These are phyloP conservation scores for Phoeniculus purpureus DNA, from an alignment of 2,797 vertebrate species.

Conservation along the genomic window DNA sequence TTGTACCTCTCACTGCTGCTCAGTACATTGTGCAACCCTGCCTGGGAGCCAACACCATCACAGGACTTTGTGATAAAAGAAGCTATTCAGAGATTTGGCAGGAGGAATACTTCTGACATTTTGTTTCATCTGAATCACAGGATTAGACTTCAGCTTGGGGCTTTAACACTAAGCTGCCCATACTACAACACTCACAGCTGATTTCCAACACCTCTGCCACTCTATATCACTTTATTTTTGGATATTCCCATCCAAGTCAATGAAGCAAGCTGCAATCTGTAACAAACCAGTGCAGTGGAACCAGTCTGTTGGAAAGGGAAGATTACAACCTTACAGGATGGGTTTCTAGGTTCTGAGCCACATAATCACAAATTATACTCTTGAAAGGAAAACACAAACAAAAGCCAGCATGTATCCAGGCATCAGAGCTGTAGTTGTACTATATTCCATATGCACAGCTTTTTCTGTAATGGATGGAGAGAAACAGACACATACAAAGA, in stretches of 20 bases:
- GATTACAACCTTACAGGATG: background rate
- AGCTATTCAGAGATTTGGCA: slow-evolving; percentile 51
- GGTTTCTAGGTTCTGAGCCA: background rate
- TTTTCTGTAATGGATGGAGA: background rate
- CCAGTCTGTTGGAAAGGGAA: background rate
- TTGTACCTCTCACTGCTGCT: background rate
- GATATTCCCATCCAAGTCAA: background rate
- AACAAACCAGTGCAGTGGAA: background rate
- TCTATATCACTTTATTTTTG: background rate
- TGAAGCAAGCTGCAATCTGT: rapidly evolving
- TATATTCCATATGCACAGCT: background rate
- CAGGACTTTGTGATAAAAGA: slow-evolving; percentile 7
- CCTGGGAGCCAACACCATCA: background rate
- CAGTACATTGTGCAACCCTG: background rate
- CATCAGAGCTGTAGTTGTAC: background rate
- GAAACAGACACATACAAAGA: background rate
- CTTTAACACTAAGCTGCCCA: slow-evolving; percentile 24
- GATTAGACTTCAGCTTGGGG: background rate
- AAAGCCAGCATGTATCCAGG: background rate
- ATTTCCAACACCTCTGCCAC: background rate
- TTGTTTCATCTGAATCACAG: slow-evolving; percentile 20
- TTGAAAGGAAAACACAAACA: background rate
- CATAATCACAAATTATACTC: background rate
- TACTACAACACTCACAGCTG: background rate
- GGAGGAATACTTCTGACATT: slow-evolving; percentile 3